Evolutionary conservation across 2,797 vertebrate genomes (phyloP).

Genomic region (Labroides dimidiatus): DNA sequence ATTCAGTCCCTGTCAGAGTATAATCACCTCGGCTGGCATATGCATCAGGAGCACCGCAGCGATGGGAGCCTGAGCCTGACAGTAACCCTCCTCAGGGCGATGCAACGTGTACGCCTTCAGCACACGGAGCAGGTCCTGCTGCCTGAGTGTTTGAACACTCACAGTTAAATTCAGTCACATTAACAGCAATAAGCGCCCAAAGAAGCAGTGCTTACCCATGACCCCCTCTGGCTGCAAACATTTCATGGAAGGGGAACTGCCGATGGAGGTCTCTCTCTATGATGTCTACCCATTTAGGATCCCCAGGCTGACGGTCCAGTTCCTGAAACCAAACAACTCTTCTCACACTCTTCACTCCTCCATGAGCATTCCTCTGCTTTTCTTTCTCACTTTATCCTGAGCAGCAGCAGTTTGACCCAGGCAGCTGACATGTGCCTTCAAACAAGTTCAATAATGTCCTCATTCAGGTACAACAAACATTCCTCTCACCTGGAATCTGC

Average conservation of each 20-base stretch:
- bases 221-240: slow-evolving; percentile 95
- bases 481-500: slow-evolving; percentile 89
- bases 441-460: not conserved
- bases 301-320: slow-evolving; percentile 88
- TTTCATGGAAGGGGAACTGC: slow-evolving; percentile 99
- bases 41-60: slow-evolving; percentile 98
- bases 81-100: slow-evolving; percentile 96
- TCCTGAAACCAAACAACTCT: slow-evolving; percentile 79
- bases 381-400: too few relatives aligned
- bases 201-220: slow-evolving; percentile 85
- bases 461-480: too few relatives aligned
- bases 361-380: not conserved
- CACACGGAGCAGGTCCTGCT: slow-evolving; percentile 94
- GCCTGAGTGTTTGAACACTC: slow-evolving; percentile 76
- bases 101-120: slow-evolving; percentile 95
- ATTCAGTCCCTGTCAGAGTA: not conserved
- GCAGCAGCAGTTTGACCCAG: not conserved
- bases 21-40: slow-evolving; percentile 95
- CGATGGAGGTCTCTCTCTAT: slow-evolving; percentile 97
- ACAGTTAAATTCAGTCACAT: not conserved
- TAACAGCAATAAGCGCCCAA: not conserved
- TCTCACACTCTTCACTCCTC: too few relatives aligned
- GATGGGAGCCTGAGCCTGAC: slow-evolving; percentile 97
- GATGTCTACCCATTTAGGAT: slow-evolving; percentile 95
- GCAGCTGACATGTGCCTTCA: too few relatives aligned